Evolutionary conservation across 2,113 vertebrate species (phyloP).

Genomic region (Pyrgilauda ruficollis): DNA sequence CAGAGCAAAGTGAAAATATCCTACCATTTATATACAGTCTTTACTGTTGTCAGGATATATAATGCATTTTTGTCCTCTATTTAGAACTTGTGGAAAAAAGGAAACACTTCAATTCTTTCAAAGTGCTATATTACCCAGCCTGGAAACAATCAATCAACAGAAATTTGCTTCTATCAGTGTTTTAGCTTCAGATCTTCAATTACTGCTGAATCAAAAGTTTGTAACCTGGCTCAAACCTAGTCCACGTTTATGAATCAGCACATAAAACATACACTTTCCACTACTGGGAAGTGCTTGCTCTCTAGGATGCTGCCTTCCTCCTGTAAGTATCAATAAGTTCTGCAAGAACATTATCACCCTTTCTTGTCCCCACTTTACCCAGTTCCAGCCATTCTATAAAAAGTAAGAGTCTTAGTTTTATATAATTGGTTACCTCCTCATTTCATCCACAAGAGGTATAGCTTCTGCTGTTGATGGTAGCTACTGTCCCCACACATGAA

Average conservation of each 20-base stretch:
- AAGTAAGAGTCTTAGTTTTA: not conserved
- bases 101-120: not conserved
- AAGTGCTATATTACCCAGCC: not conserved
- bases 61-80: not conserved
- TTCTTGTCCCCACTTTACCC: not conserved
- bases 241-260: not conserved
- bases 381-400: not conserved
- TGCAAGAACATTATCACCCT: not conserved
- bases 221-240: not conserved
- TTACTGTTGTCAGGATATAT: not conserved
- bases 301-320: not conserved
- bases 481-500: not conserved
- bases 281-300: not conserved
- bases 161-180: not conserved
- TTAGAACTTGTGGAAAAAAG: not conserved
- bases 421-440: not conserved
- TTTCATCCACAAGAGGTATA: not conserved
- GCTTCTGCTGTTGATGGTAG: not conserved
- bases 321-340: not conserved
- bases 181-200: not conserved
- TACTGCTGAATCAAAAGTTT: not conserved
- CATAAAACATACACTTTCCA: not conserved
- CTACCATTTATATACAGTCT: not conserved
- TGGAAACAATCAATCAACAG: not conserved
- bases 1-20: not conserved